These are phyloP conservation scores for Porites australiensis DNA, from an alignment of 64 coral and sea anemone species.

Conservation along the genomic window DNA sequence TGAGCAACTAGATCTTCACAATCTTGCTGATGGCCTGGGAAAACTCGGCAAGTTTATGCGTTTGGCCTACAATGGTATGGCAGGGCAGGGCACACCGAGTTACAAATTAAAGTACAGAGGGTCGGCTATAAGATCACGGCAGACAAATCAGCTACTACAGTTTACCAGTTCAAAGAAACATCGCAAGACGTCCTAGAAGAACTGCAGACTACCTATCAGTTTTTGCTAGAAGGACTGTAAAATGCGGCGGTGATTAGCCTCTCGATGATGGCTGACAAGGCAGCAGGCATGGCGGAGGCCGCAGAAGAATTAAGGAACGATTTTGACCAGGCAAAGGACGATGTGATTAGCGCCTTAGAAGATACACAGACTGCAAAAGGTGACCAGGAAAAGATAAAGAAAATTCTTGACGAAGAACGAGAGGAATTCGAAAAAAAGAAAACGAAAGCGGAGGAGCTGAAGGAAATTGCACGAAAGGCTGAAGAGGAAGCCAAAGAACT, in stretches of 20 bases:
- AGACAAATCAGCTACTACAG: conserved; percentile 52
- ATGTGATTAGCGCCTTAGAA: conserved; percentile 41
- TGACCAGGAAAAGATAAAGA: neutral
- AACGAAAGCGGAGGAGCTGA: conserved; percentile 7
- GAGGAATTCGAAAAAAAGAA: conserved; percentile 32
- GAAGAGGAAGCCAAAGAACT: neutral
- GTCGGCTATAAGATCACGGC: conserved; percentile 62
- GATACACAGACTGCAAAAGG: conserved; percentile 50
- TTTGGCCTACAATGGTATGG: conserved; percentile 61
- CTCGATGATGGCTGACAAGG: neutral
- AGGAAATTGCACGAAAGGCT: conserved; percentile 31
- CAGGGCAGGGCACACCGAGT: conserved; percentile 30
- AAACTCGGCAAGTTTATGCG: conserved; percentile 69
- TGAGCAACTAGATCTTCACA: conserved; percentile 36
- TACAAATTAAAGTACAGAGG: conserved; percentile 67
- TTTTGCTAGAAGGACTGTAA: conserved; percentile 59
- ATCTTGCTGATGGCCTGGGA: conserved; percentile 49
- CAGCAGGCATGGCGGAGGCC: conserved; percentile 18
- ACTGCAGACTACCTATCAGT: conserved; percentile 24
- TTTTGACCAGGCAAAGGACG: conserved; percentile 30
- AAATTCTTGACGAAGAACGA: conserved; percentile 15
- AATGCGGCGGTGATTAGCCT: conserved; percentile 57
- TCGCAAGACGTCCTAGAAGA: conserved; percentile 28
- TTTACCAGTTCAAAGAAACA: conserved; percentile 40
- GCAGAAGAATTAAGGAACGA: conserved; percentile 48